These are phyloP conservation scores for Xenopus borealis DNA, from an alignment of 2,113 vertebrate species.

Conservation along the genomic window DNA sequence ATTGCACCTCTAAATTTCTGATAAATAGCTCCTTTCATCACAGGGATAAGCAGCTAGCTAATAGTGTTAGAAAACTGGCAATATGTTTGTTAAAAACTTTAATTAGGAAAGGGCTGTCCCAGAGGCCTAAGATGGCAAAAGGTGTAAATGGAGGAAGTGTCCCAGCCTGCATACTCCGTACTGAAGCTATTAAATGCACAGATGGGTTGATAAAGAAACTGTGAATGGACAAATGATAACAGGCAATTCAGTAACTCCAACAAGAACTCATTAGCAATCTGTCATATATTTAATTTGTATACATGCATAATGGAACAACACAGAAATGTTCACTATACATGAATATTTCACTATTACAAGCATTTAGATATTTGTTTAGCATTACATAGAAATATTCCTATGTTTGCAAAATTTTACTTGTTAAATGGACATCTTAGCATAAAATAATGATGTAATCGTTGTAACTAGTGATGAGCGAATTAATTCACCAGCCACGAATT, in stretches of 20 bases:
- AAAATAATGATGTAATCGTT: no score
- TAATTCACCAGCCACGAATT: no score
- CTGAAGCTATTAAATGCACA: constrained; percentile 55
- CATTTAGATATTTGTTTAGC: no score
- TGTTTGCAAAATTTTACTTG: no score
- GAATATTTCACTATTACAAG: not conserved
- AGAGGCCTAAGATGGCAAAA: constrained; percentile 63
- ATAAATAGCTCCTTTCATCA: constrained; percentile 55
- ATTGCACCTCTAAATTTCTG: constrained; percentile 52
- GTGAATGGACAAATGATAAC: constrained; percentile 79
- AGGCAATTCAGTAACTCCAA: constrained; percentile 70
- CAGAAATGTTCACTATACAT: constrained; percentile 9
- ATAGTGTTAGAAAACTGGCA: constrained; percentile 68
- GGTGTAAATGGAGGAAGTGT: constrained; percentile 67
- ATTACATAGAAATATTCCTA: no score
- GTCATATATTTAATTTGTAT: constrained; percentile 73
- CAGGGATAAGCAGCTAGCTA: constrained; percentile 58
- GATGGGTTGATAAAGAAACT: constrained; percentile 78
- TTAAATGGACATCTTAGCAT: no score
- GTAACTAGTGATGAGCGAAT: no score
- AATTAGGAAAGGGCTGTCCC: constrained; percentile 74
- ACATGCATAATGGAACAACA: constrained; percentile 58
- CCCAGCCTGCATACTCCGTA: constrained; percentile 52
- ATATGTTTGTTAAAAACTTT: constrained; percentile 79
- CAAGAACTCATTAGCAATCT: constrained; percentile 83